Percentiles rank a stretch among this genome's conserved stretches.
These are phyloP conservation scores for Brenthis daphne DNA, from an alignment of 2,888 invertebrate genomes.

Conservation along the genomic window DNA sequence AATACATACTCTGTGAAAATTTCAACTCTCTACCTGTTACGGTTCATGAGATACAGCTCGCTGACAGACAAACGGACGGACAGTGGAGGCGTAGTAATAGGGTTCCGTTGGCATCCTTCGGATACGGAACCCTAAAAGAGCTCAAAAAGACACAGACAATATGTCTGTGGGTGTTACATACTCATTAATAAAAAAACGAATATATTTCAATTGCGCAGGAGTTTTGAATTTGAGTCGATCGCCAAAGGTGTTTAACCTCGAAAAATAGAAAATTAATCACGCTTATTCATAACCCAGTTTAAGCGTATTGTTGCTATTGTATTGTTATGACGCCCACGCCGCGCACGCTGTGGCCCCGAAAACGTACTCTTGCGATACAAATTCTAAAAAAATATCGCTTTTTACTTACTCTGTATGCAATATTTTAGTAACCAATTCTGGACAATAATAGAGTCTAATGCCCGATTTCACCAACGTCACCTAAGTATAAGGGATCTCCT, in stretches of 20 bases:
- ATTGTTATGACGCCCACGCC: constrained; percentile 20
- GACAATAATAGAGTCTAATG: background rate
- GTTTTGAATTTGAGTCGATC: background rate
- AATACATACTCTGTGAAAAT: too few relatives aligned
- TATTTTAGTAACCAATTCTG: background rate
- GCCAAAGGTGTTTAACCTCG: constrained; percentile 15
- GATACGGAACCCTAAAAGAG: too few relatives aligned
- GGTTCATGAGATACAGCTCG: too few relatives aligned
- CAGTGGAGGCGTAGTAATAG: too few relatives aligned
- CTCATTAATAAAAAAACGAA: background rate
- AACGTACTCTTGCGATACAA: constrained; percentile 20
- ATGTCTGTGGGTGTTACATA: background rate
- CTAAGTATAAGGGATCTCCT: too few relatives aligned
- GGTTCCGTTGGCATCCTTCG: too few relatives aligned
- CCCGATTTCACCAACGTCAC: too few relatives aligned
- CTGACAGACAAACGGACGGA: too few relatives aligned
- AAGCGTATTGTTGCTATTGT: constrained; percentile 16
- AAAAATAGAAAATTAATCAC: constrained; percentile 27
- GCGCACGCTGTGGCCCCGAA: constrained; percentile 16
- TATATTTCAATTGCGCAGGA: background rate
- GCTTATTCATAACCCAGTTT: constrained; percentile 19
- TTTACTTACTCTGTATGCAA: background rate
- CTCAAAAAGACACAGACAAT: too few relatives aligned
- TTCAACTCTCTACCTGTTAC: too few relatives aligned
- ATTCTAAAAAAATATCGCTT: background rate